phyloP scores from a whole-genome alignment of 2,888 invertebrate species.

The Eupithecia subfuscata region DNA sequence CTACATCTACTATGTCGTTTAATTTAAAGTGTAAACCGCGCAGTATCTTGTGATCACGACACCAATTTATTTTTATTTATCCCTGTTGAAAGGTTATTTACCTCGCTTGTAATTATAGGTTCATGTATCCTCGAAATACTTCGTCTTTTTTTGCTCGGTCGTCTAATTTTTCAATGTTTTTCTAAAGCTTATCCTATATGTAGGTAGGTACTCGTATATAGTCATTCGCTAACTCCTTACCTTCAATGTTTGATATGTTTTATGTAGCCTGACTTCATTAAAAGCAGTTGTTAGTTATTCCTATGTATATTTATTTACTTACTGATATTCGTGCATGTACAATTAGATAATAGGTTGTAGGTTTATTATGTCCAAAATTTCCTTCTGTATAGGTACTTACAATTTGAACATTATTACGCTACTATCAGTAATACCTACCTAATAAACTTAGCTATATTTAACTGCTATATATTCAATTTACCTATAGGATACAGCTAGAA shows the following conservation, averaged over 20 bases:
- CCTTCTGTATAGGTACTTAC: constrained; percentile 4
- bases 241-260: neutral
- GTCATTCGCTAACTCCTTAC: neutral
- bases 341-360: neutral
- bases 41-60: constrained; percentile 25
- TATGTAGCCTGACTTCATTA: neutral
- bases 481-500: neutral
- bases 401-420: neutral
- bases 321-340: constrained; percentile 27
- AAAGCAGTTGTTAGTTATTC: neutral
- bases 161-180: neutral
- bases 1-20: constrained; percentile 7
- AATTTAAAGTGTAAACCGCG: constrained; percentile 13
- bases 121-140: constrained; percentile 5
- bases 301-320: neutral
- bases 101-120: constrained; percentile 14
- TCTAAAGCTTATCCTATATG: neutral
- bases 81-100: constrained; percentile 30
- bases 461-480: neutral
- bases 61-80: constrained; percentile 30
- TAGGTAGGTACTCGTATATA: no score
- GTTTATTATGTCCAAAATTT: constrained; percentile 12
- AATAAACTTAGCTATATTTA: neutral
- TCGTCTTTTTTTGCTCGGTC: neutral
- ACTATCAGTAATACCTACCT: neutral